Evolutionary conservation across 2,888 invertebrate genomes (phyloP), one percentile per base, ranked within the genome.

Genomic region (Diarsia rubi): DNA sequence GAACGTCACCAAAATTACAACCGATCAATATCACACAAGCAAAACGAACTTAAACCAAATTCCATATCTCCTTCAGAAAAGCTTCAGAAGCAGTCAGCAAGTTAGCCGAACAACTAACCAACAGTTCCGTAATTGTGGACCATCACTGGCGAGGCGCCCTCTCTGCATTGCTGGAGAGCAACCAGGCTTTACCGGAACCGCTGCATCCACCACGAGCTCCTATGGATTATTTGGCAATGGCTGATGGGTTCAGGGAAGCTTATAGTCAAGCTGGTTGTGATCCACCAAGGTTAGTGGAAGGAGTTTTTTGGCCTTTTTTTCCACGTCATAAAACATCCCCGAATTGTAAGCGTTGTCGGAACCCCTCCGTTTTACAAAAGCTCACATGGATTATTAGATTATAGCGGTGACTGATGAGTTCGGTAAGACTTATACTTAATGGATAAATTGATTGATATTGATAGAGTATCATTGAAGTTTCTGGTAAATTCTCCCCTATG

Each of bases 241-340:
- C 98, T 0, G 91, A 94, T 0, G 98, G 97, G 0, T 98, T 97
- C 87, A 94, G 97, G 59, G 97, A 97, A 72, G 97, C 98, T 0
- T 97, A 98, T 84, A 97, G 97, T 86, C 98, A 97, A 87, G 97
- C 97, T 0, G 97, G 97, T 0, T 98, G 98, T 84, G 97, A 97
- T 90, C 98, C 98, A 0, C 97, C 98, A 0, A 96, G 98, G 94
- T 97, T 60, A 83, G 64, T n/a, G n/a, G n/a, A n/a, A n/a, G n/a
- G n/a, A n/a, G n/a, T n/a, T n/a, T n/a, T n/a, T n/a, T n/a, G n/a
- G n/a, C n/a, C n/a, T n/a, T n/a, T n/a, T n/a, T n/a, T n/a, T n/a
- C n/a, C n/a, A n/a, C n/a, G n/a, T n/a, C n/a, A n/a, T n/a, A n/a
- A n/a, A n/a, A n/a, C n/a, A n/a, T n/a, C n/a, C n/a, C n/a, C n/a